Percentiles rank a stretch among this genome's conserved stretches.
Evolutionary conservation across 2,888 invertebrate species (phyloP).

Genomic region (Conchocele bisecta): DNA sequence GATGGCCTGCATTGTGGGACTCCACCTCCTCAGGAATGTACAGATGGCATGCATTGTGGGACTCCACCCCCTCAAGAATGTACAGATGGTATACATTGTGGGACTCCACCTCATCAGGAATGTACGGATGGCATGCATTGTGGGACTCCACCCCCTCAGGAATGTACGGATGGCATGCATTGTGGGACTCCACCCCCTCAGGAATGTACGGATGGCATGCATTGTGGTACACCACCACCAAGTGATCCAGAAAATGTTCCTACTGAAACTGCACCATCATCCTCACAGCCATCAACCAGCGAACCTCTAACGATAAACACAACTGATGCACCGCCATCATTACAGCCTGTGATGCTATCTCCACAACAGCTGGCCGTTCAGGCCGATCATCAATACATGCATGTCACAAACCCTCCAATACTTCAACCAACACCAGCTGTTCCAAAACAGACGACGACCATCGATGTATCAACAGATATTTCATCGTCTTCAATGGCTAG

Average conservation of each 20-base stretch:
- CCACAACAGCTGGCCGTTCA: constrained; percentile 52
- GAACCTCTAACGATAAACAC: not conserved
- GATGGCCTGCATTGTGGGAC: constrained; percentile 60
- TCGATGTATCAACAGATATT: too few species aligned
- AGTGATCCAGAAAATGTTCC: not conserved
- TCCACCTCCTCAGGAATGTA: constrained; percentile 38
- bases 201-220: constrained; percentile 53
- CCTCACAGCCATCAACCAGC: not conserved
- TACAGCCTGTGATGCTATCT: constrained; percentile 27
- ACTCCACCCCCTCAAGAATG: constrained; percentile 52
- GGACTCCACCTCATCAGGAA: constrained; percentile 51
- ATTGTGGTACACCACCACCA: constrained; percentile 56
- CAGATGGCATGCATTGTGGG: constrained; percentile 60
- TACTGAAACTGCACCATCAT: not conserved
- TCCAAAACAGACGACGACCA: too few species aligned
- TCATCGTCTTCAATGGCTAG: too few species aligned
- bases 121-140: constrained; percentile 42
- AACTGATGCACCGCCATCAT: constrained; percentile 20
- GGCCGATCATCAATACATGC: constrained; percentile 53
- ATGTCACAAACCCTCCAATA: constrained; percentile 21
- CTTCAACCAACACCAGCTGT: not conserved
- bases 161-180: constrained; percentile 61
- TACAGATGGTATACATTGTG: constrained; percentile 61
- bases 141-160: constrained; percentile 46
- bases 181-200: constrained; percentile 56